phyloP scores from a whole-genome alignment of 2,888 invertebrate species.

The Seira musarum region DNA sequence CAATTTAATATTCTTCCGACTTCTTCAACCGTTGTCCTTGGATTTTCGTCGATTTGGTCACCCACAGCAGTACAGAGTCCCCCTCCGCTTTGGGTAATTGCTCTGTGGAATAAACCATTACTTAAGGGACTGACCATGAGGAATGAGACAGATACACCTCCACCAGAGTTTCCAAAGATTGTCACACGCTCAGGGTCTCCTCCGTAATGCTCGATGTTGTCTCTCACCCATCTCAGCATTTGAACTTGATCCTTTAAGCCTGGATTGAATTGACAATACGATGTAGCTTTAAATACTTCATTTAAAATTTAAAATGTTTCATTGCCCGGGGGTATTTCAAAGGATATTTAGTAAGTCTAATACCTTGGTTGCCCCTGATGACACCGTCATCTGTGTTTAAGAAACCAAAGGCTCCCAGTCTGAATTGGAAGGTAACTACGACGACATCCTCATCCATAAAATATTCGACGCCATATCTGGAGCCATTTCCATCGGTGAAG shows the following conservation, averaged over 20 bases:
- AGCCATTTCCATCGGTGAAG: constrained; percentile 53
- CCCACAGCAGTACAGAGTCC: neutral
- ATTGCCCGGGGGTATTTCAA: too few species aligned
- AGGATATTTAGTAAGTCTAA: too few species aligned
- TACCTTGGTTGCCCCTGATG: neutral
- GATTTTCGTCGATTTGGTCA: neutral
- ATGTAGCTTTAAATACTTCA: too few species aligned
- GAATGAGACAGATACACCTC: constrained; percentile 14
- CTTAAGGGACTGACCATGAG: neutral
- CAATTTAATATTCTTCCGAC: constrained; percentile 17
- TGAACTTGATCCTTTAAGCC: constrained; percentile 43
- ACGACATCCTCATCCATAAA: constrained; percentile 62
- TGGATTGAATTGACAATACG: too few species aligned
- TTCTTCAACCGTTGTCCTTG: neutral
- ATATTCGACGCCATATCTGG: constrained; percentile 58
- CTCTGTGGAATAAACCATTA: constrained; percentile 34
- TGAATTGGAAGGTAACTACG: constrained; percentile 50
- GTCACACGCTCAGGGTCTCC: constrained; percentile 38
- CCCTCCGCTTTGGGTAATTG: constrained; percentile 28
- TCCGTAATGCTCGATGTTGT: constrained; percentile 26
- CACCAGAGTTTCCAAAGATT: constrained; percentile 33
- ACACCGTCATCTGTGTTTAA: neutral
- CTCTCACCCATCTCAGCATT: constrained; percentile 22
- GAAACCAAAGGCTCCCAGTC: constrained; percentile 32
- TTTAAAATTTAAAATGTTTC: too few species aligned